Evolutionary conservation across 2,113 vertebrate species (phyloP), one percentile per base, ranked within the genome.

Genomic region (Cettia cetti): DNA sequence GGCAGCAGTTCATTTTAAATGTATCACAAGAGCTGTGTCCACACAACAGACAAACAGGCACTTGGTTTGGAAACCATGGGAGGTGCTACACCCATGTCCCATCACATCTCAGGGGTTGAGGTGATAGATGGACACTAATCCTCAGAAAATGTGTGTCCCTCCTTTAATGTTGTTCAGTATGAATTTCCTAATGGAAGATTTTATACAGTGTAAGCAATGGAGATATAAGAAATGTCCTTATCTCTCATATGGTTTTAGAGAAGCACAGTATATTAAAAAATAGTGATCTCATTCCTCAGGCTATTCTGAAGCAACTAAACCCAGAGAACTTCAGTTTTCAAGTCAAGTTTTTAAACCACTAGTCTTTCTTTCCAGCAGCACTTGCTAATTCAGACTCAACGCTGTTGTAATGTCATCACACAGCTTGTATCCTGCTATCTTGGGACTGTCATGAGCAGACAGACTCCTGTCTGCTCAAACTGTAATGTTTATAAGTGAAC

Each of bases 341-440:
- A 33, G 27, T 89, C 35, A 72, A 76, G 20, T 5, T 1, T 68
- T 91, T 84, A 56, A 78, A n/a, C 24, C 35, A 52, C n/a, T 82
- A 82, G 70, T 49, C 66, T 87, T 81, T 59, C 52, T 82, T 94
- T 52, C 61, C 61, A 72, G 66, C 24, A 82, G 7, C 57, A 91
- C 61, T 72, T 93, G 84, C 28, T 80, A 35, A 64, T 83, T 86
- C 70, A 69, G 66, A 37, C 65, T 76, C 17, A 16, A 39, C 61
- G 39, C 37, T 49, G 27, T 13, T 65, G 21, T 57, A 90, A 69
- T 50, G 75, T 27, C 42, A 50, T 57, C 70, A 72, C 28, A 90
- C 31, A 57, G 23, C 28, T 64, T 76, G 35, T 37, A 57, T 49
- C 13, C 45, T 69, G 28, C 45, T 96, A 21, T 94, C 85, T 82